Percentiles rank a stretch among this genome's conserved stretches.
Evolutionary conservation across 2,888 invertebrate genomes (phyloP).

Genomic region (Atethmia centrago): DNA sequence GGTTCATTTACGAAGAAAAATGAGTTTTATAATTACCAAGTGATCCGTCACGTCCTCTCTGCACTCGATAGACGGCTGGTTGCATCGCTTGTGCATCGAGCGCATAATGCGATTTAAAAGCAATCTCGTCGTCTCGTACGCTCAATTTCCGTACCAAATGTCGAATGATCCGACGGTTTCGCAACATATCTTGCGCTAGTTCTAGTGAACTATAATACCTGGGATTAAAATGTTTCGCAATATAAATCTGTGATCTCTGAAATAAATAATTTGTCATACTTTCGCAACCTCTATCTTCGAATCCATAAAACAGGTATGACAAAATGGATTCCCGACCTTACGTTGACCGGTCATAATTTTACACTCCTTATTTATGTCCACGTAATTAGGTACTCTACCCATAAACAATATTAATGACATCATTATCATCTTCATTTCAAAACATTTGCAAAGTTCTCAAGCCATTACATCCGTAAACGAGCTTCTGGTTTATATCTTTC

Average conservation of each 20-base stretch:
- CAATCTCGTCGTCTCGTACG: constrained; percentile 83
- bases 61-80: constrained; percentile 66
- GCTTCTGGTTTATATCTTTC: constrained; percentile 60
- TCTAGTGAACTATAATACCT: constrained; percentile 41
- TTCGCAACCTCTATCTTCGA: constrained; percentile 22
- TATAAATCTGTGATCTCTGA: constrained; percentile 18
- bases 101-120: constrained; percentile 87
- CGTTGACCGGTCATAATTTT: constrained; percentile 26
- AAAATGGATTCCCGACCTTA: constrained; percentile 14
- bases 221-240: constrained; percentile 33
- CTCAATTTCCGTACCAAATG: constrained; percentile 85
- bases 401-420: constrained; percentile 43
- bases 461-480: constrained; percentile 40
- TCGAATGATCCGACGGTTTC: constrained; percentile 71
- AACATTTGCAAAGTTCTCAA: constrained; percentile 53
- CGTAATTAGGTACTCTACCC: constrained; percentile 36
- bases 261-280: constrained; percentile 13
- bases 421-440: constrained; percentile 46
- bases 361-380: constrained; percentile 33
- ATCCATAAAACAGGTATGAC: constrained; percentile 12
- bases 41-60: constrained; percentile 60
- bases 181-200: constrained; percentile 57
- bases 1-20: constrained; percentile 61
- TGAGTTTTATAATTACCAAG: constrained; percentile 70
- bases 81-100: constrained; percentile 73